Evolutionary conservation across 2,113 vertebrate species (phyloP), one percentile per base, ranked within the genome.

Genomic region (Carassius auratus): DNA sequence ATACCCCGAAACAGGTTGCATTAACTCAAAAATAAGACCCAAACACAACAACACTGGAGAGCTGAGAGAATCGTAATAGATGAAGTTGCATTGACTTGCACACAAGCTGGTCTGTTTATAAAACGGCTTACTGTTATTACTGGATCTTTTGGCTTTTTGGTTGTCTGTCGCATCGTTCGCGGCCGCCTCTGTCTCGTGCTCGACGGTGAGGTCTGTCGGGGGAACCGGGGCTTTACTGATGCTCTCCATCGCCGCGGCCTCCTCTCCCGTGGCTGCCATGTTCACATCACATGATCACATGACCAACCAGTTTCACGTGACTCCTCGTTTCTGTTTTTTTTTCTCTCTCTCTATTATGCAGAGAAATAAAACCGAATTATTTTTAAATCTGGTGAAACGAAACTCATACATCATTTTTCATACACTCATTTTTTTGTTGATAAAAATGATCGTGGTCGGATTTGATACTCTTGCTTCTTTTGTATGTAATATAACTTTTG

Each of bases 261-360:
- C 93, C 48, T 93, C 92, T 4, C 93, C 94, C 1, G 85, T 91
- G 0, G 93, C 94, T 64, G 95, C 94, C 95, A 95, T 95, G 92
- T 90, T 90, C 87, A 85, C 77, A 19, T 62, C 57, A 17, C 23
- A 19, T 5, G 30, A 87, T 95, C 94, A 95, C 94, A 86, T 95
- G 94, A 95, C 3, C 30, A 33, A n/a, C 8, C 19, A 19, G 6
- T 23, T 14, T 90, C 93, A 95, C 92, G 92, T 95, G 94, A 94
- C 69, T 17, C 5, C 68, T 61, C 62, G 21, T 71, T 57, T 86
- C 12, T 17, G 38, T 45, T 61, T 42, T 57, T 55, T 50, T 38
- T 30, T 76, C 30, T 30, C 30, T 30, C 30, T 30, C 30, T 30
- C 30, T 30, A 2, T 36, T 62, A 33, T 62, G 19, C 1, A n/a